Evolutionary conservation across 2,113 vertebrate genomes (phyloP), one percentile per base, ranked within the genome.

Genomic region (Oceanites oceanicus): DNA sequence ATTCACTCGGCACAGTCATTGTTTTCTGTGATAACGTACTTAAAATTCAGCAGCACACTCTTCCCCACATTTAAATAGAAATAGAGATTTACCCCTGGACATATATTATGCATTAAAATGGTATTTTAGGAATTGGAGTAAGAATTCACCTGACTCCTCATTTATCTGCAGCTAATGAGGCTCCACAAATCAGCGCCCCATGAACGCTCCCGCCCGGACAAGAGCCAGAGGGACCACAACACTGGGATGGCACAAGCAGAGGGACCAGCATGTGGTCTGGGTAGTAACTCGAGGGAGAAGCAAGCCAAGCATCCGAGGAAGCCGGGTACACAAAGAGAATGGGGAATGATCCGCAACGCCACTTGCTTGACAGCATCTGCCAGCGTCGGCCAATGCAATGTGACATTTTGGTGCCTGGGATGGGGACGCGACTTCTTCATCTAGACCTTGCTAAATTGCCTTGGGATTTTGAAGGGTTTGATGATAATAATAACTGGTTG

Each of bases 401-500:
- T 56, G 92, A 96, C 49, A 21, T 65, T 86, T 70, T 74, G n/a
- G 62, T 93, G 92, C 86, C 95, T 95, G 96, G 81, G 88, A 88
- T 45, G 36, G 89, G 84, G 65, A 92, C 1, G 3, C 26, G 87
- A 78, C 92, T 97, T 67, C 86, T 95, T 92, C 92, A 91, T 68
- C 75, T 17, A 75, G 52, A 74, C 49, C 87, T 93, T 73, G 62
- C 77, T 75, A 27, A 94, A 23, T 18, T 94, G 95, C 93, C 45
- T 55, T 67, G 59, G 81, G 88, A 96, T 87, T 91, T 91, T 27
- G 50, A 87, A 97, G 56, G 40, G 78, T 75, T 96, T 95, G 92
- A 95, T 94, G 91, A 91, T 92, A 59, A 89, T 56, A 36, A 78
- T 78, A 95, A 95, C 66, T 73, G 49, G 63, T 91, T 56, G 74